Base-by-base conservation (phyloP, 2,797 vertebrate genomes). In the Amblyopsis hoosieri region DNA sequence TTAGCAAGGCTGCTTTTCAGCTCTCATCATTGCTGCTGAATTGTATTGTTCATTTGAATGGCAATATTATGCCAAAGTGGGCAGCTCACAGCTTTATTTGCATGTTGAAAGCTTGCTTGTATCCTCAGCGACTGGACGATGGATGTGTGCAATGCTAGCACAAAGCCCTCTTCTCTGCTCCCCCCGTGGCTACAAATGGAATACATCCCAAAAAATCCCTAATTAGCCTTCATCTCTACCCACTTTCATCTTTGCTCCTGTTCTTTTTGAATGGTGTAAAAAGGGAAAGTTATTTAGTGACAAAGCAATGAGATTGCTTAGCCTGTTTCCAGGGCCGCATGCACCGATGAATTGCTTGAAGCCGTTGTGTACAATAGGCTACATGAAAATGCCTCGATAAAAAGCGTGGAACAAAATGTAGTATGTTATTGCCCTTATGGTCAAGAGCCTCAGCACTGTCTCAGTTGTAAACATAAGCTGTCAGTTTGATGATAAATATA, bases 331-430 rank as follows among this genome's bases (percentile, higher is more conserved):
- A 65, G 54, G 64, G 61, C 61, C 8, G 29, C 29, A n/a, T 54
- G 57, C 23, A 42, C 13, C 10, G 12, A 57, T 29, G 31, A 12
- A 54, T 42, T 45, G 54, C 46, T 55, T 57, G 54, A 70, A 49
- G 59, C 57, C 49, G 14, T 52, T 13, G 54, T 62, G 33, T 8
- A 8, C 33, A 37, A 7, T 8, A 23, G 23, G 23, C 23, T 23
- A n/a, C 56, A 60, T 67, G 47, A 47, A 71, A 74, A 75, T 67
- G 58, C 2, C 52, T 69, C 31, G 47, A 76, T 63, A 62, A 71
- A 83, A 60, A 71, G 46, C 65, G 59, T 50, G 50, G 49, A 11
- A 2, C 4, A 2, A 51, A 57, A 59, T 12, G 33, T 23, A 17
- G 55, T 51, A 51, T 60, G 54, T 29, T 62, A 60, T 71, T 82